Conservation (phyloP, 2,888 invertebrate species). For the Caenorhabditis parvicauda region DNA sequence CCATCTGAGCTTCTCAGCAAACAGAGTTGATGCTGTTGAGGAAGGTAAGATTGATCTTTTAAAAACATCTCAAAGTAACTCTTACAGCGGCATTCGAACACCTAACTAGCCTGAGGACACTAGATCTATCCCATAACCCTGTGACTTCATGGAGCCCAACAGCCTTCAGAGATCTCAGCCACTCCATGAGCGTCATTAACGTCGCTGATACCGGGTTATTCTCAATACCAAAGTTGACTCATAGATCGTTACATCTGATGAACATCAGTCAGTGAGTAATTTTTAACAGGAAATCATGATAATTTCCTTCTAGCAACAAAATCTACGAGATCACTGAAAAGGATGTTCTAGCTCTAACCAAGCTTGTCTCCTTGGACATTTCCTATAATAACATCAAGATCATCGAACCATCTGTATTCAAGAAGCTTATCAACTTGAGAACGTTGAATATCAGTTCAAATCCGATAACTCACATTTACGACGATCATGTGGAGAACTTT, state of each 20-base stretch:
- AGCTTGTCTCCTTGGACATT: constrained; percentile 38
- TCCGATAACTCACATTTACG: constrained; percentile 36
- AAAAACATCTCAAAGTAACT: no score
- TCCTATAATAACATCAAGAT: constrained; percentile 51
- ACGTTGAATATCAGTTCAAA: constrained; percentile 56
- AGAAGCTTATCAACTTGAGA: constrained; percentile 44
- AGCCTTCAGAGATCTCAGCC: constrained; percentile 53
- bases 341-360: constrained; percentile 43
- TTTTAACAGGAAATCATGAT: background rate
- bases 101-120: constrained; percentile 38
- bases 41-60: no score
- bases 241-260: constrained; percentile 38
- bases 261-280: constrained; percentile 51
- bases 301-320: constrained; percentile 41
- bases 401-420: constrained; percentile 39
- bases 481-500: constrained; percentile 41
- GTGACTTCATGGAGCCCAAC: constrained; percentile 60
- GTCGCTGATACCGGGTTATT: constrained; percentile 59
- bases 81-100: constrained; percentile 50
- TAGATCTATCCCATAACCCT: constrained; percentile 59
- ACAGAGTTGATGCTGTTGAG: constrained; percentile 55
- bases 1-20: constrained; percentile 38
- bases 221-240: constrained; percentile 53
- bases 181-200: constrained; percentile 46
- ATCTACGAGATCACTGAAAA: constrained; percentile 51